A percentile compares a stretch with the other conserved stretches of the same genome.
Evolutionary conservation across 2,888 invertebrate species (phyloP).

Genomic region (Branchellion lobata): DNA sequence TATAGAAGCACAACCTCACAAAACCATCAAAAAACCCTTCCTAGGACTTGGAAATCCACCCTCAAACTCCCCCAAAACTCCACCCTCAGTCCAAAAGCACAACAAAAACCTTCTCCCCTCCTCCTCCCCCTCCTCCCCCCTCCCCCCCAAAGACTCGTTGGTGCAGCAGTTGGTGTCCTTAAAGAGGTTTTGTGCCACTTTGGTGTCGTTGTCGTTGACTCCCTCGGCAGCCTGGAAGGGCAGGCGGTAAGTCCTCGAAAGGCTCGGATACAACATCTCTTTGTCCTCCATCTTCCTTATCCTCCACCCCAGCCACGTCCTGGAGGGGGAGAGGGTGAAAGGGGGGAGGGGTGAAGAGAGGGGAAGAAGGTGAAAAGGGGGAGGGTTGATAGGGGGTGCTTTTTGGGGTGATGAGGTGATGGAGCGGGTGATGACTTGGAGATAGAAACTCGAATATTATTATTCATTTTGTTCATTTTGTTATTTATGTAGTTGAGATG

Average conservation of each 20-base stretch:
- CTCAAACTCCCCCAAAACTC: not conserved
- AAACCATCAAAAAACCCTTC: not conserved
- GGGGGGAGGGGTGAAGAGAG: too few species aligned
- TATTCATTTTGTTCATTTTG: too few species aligned
- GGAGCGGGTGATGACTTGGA: too few species aligned
- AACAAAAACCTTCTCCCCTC: not conserved
- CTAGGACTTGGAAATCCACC: too few species aligned
- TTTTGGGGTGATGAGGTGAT: too few species aligned
- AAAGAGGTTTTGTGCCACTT: conserved; percentile 57
- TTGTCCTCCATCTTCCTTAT: conserved; percentile 40
- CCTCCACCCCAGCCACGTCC: conserved; percentile 61
- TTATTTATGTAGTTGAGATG: too few species aligned
- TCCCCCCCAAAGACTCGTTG: too few species aligned
- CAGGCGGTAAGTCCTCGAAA: conserved; percentile 60
- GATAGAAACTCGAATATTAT: too few species aligned
- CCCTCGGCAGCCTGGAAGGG: conserved; percentile 52
- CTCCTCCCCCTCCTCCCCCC: too few species aligned
- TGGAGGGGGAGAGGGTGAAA: conserved; percentile 37
- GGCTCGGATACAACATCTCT: conserved; percentile 60
- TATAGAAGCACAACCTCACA: not conserved
- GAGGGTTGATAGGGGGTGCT: too few species aligned
- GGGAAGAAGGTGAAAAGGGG: too few species aligned
- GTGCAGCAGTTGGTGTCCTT: conserved; percentile 56
- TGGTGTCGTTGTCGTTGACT: conserved; percentile 53
- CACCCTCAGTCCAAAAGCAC: not conserved